Evolutionary conservation across 2,797 vertebrate genomes (phyloP), one percentile per base, ranked within the genome.

Genomic region (Ctenopoma multispine): DNA sequence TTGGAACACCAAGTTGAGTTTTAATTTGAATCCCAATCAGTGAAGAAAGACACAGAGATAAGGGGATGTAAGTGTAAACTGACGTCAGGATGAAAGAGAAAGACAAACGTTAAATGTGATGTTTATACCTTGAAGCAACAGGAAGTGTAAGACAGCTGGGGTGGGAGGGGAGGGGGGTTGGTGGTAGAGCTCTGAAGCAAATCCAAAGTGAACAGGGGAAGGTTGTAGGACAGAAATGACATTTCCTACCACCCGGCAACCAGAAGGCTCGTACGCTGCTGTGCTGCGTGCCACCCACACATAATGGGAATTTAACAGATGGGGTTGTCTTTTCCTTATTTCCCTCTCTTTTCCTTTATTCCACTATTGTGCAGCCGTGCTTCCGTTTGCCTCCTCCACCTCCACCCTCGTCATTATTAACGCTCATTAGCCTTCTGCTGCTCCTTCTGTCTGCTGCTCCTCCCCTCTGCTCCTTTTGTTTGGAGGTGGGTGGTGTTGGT

Each of bases 131-230:
- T 1, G 63, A 69, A 81, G 88, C 77, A 77, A 79, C 69, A 79
- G 71, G 56, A 65, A 70, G 38, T 41, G 13, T 7, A 17, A 69
- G 55, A 49, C 27, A 49, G 68, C 51, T 40, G 77, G 66, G 75
- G n/a, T n/a, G n/a, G n/a, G n/a, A n/a, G n/a, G n/a, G n/a, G n/a
- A n/a, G n/a, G n/a, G n/a, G n/a, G n/a, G n/a, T n/a, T n/a, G 74
- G 79, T 61, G 69, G 77, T 65, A 10, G 69, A 74, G 66, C 89
- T 90, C 87, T 90, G 88, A 90, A 83, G 85, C 73, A 86, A 76
- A 88, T 91, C 84, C 87, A 88, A 58, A 87, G 75, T 73, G 87
- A 91, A 76, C 68, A 69, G 59, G 64, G 72, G 69, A 34, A n/a
- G n/a, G n/a, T 44, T 43, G 36, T 23, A 50, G 41, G 67, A 69